phyloP scores from a whole-genome alignment of 2,113 vertebrate genomes.

The Cebus imitator region DNA sequence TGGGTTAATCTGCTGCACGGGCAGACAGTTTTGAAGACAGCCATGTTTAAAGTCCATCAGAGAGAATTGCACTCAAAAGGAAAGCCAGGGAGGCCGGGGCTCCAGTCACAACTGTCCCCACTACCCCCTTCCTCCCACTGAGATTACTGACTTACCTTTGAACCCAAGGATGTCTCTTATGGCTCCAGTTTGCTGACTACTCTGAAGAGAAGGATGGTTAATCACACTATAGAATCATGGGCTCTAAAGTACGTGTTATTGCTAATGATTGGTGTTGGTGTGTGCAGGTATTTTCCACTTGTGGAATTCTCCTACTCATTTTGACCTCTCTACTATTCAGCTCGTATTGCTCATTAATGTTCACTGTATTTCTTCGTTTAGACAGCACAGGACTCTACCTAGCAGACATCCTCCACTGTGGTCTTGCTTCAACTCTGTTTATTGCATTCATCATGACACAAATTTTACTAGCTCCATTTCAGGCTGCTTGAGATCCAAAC shows the following conservation, averaged over 20 bases:
- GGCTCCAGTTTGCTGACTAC: not conserved
- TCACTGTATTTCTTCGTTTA: not conserved
- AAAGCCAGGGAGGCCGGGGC: not conserved
- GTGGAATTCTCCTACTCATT: not conserved
- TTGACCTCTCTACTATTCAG: not conserved
- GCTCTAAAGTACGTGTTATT: not conserved
- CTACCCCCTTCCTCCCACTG: not conserved
- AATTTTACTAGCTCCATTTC: not conserved
- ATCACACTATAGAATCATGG: not conserved
- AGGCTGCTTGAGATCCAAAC: not conserved
- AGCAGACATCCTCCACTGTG: not conserved
- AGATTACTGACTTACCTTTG: not conserved
- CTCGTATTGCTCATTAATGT: not conserved
- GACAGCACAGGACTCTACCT: not conserved
- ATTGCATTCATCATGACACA: not conserved
- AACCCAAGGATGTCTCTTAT: not conserved
- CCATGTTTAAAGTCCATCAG: not conserved
- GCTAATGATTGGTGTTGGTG: not conserved
- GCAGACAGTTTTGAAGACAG: slow-evolving; percentile 1
- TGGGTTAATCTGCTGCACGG: not conserved
- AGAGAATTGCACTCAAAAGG: not conserved
- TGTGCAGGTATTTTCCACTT: slow-evolving; percentile 27
- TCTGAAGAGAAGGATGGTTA: not conserved
- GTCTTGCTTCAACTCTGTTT: not conserved
- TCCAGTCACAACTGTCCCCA: not conserved